Conservation (phyloP, 2,797 vertebrate genomes). For the Hapalemur alaotrensis region DNA sequence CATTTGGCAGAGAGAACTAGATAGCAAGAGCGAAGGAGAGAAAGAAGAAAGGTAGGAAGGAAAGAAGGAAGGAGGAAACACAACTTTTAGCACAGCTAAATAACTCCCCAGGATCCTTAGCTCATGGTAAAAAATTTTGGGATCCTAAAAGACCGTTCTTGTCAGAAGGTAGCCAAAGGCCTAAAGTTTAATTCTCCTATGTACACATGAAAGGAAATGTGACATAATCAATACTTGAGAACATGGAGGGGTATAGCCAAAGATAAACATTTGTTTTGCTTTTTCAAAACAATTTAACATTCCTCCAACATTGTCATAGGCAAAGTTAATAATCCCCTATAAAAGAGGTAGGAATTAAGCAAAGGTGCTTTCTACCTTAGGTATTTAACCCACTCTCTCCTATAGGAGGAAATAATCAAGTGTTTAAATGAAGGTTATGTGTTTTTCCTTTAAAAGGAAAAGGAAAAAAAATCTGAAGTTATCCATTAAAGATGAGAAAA, state of each 20-base stretch:
- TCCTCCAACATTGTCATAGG: background rate
- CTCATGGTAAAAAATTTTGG: background rate
- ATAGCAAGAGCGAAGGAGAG: background rate
- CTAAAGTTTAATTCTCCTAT: background rate
- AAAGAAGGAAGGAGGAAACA: no score
- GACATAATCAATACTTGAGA: background rate
- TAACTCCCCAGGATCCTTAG: background rate
- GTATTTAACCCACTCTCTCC: background rate
- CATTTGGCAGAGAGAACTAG: background rate
- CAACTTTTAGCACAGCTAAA: background rate
- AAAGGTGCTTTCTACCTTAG: background rate
- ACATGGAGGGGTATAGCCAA: background rate
- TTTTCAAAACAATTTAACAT: background rate
- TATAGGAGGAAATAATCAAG: background rate
- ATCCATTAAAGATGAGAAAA: slow-evolving; percentile 5
- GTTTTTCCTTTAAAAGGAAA: background rate
- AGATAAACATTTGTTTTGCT: background rate
- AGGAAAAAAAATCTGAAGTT: background rate
- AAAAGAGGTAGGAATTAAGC: background rate
- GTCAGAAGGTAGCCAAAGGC: background rate
- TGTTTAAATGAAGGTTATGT: background rate
- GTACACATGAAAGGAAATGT: background rate
- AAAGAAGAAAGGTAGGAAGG: background rate
- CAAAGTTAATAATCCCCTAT: background rate
- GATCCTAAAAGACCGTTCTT: background rate